A percentile compares a stretch with the other conserved stretches of the same genome.
Evolutionary conservation across 2,797 vertebrate species (phyloP).

Genomic region (Astyanax mexicanus): DNA sequence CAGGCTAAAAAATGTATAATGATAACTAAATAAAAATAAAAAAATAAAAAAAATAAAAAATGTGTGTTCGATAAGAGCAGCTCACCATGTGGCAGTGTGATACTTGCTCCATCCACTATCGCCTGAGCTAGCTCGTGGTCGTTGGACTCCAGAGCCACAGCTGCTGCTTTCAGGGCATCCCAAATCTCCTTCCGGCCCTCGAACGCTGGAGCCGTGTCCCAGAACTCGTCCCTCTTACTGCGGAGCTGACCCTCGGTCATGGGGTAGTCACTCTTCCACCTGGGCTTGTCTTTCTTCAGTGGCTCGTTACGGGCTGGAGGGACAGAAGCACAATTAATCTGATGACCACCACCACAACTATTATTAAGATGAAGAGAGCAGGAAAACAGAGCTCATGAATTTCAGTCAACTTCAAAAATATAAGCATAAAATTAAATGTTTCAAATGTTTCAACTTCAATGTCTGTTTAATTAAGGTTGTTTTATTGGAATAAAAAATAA

Average conservation of each 20-base stretch:
- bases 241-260: conserved; percentile 98
- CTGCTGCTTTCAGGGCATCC: conserved; percentile 96
- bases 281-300: conserved; percentile 93
- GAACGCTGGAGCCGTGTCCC: conserved; percentile 97
- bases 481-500: too few species aligned
- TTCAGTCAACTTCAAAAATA: too few species aligned
- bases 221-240: conserved; percentile 97
- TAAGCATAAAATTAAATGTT: too few species aligned
- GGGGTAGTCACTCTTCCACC: conserved; percentile 98
- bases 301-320: conserved; percentile 91
- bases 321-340: neutral
- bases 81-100: conserved; percentile 95
- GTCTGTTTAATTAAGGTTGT: too few species aligned
- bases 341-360: too few species aligned
- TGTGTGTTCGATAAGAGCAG: too few species aligned
- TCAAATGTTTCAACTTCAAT: too few species aligned
- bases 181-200: conserved; percentile 99
- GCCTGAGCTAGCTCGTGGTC: conserved; percentile 97
- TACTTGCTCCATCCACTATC: conserved; percentile 95
- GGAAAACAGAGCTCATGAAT: too few species aligned
- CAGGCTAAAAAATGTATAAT: too few species aligned
- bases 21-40: too few species aligned
- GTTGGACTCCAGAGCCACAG: conserved; percentile 91
- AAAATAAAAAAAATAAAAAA: too few species aligned
- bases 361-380: too few species aligned